A percentile compares a stretch with the other conserved stretches of the same genome.
Conservation (phyloP, 2,113 vertebrate genomes). For the Carettochelys insculpta region DNA sequence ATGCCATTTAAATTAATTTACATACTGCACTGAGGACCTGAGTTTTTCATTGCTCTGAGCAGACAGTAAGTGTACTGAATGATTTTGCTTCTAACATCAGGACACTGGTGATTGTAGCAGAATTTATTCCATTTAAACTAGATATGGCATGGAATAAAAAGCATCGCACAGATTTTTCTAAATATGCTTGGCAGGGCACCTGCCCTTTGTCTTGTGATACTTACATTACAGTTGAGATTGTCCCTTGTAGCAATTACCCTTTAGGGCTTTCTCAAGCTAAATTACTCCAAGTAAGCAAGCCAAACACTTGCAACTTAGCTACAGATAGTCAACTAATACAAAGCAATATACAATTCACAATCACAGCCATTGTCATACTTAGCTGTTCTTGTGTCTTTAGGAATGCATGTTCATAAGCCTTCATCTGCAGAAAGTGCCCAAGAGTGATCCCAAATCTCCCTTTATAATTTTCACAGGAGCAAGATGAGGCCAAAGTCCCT, state of each 20-base stretch:
- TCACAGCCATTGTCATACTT: background rate
- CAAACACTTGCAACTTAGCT: conserved; percentile 54
- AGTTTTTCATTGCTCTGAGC: conserved; percentile 5
- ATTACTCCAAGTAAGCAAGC: conserved; percentile 52
- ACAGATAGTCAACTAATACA: conserved; percentile 62
- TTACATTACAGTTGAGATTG: background rate
- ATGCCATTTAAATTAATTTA: background rate
- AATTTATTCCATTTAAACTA: conserved; percentile 37
- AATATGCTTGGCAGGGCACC: conserved; percentile 19
- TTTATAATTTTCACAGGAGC: background rate
- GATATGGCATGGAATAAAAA: conserved; percentile 46
- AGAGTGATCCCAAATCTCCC: background rate
- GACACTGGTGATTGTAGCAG: conserved; percentile 8
- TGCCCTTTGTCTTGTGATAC: background rate
- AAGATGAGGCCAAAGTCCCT: background rate
- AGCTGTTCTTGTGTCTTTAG: conserved; percentile 32
- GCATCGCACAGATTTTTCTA: conserved; percentile 47
- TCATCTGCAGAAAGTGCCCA: background rate
- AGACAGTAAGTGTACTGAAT: conserved; percentile 25
- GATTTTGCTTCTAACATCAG: conserved; percentile 22
- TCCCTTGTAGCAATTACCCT: conserved; percentile 19
- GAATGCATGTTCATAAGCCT: fast-evolving
- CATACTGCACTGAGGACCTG: background rate
- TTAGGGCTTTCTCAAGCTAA: conserved; percentile 9
- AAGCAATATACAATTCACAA: conserved; percentile 42